A percentile compares a stretch with the other conserved stretches of the same genome.
Evolutionary conservation across 2,797 vertebrate species (phyloP).

Genomic region (Anabacerthia variegaticeps): DNA sequence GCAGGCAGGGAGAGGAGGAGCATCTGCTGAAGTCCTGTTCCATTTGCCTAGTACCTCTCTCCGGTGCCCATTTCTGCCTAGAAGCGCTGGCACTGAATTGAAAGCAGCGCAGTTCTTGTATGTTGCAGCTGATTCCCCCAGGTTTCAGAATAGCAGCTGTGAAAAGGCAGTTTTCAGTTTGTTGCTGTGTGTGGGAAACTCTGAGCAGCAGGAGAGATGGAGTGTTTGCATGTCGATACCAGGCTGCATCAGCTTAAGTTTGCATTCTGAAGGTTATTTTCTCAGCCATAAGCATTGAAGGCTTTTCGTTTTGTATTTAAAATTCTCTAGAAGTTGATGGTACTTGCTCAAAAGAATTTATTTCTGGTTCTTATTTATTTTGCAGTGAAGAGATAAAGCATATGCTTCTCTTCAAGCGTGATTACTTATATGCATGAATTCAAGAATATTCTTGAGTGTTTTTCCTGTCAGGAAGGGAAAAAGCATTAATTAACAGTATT

Average conservation of each 20-base stretch:
- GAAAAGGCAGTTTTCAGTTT: slow-evolving; percentile 53
- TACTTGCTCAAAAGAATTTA: neutral
- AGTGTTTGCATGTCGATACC: slow-evolving; percentile 9
- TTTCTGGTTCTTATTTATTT: slow-evolving; percentile 40
- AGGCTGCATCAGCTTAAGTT: slow-evolving; percentile 25
- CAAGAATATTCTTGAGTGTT: slow-evolving; percentile 26
- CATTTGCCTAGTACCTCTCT: neutral
- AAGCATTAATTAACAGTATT: neutral
- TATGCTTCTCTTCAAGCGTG: slow-evolving; percentile 15
- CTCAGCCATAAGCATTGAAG: neutral
- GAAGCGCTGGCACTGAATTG: neutral
- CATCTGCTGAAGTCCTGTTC: neutral
- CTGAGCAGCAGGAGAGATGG: slow-evolving; percentile 32
- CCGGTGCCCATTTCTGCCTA: neutral
- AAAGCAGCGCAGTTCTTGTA: neutral
- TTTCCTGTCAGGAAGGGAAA: slow-evolving; percentile 32
- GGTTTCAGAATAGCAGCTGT: slow-evolving; percentile 53
- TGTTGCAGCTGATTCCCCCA: neutral
- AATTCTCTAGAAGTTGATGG: slow-evolving; percentile 12
- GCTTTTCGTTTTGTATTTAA: neutral
- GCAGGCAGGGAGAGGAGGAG: neutral
- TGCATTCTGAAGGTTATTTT: slow-evolving; percentile 35
- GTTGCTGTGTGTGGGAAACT: slow-evolving; percentile 47
- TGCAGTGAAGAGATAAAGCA: neutral
- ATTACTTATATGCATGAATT: slow-evolving; percentile 5